Percentiles rank a stretch among this genome's conserved stretches.
Conservation (phyloP, 2,113 vertebrate genomes). For the Dascyllus trimaculatus region DNA sequence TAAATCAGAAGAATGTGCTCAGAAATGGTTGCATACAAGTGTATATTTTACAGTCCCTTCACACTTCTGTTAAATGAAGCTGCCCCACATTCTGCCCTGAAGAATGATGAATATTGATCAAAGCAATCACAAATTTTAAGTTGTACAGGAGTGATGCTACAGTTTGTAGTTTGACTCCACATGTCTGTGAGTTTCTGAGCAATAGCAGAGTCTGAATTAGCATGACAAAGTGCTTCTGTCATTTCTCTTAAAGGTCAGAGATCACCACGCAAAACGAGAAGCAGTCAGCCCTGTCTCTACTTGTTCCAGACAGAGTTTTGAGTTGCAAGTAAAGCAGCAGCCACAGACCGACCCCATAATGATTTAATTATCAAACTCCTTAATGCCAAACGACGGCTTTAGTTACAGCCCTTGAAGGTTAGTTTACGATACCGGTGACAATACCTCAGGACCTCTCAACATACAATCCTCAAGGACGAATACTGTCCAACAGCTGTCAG, state of each 20-base stretch:
- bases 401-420: slow-evolving; percentile 89
- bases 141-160: too few relatives aligned
- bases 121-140: too few relatives aligned
- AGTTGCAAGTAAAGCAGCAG: slow-evolving; percentile 87
- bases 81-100: neutral
- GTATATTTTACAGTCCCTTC: neutral
- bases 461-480: slow-evolving; percentile 79
- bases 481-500: slow-evolving; percentile 71
- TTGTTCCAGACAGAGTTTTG: slow-evolving; percentile 81
- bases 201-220: neutral
- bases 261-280: slow-evolving; percentile 53
- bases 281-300: slow-evolving; percentile 29
- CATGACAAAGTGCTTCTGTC: slow-evolving; percentile 18
- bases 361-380: slow-evolving; percentile 93
- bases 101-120: neutral
- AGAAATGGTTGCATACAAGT: neutral
- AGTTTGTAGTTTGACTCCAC: slow-evolving; percentile 4
- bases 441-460: slow-evolving; percentile 88
- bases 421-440: slow-evolving; percentile 88
- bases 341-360: slow-evolving; percentile 80
- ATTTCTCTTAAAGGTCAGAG: slow-evolving; percentile 46
- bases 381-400: slow-evolving; percentile 84
- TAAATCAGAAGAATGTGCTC: too few relatives aligned
- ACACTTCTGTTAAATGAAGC: neutral
- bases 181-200: neutral